phyloP scores from a whole-genome alignment of 2,113 vertebrate genomes.

The Gymnarchus niloticus region DNA sequence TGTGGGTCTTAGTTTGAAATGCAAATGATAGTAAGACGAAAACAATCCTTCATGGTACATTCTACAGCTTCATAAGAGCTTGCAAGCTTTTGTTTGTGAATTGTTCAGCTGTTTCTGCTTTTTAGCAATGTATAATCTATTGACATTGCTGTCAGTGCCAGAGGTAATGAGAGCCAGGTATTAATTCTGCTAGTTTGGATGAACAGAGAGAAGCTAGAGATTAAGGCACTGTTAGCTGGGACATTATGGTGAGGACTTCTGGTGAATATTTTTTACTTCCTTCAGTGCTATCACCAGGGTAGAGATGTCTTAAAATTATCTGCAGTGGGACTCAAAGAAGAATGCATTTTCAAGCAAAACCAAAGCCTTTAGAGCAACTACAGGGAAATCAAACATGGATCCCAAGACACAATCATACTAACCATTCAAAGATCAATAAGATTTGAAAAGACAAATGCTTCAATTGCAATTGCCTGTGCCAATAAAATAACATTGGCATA shows the following conservation, averaged over 20 bases:
- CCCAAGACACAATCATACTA: not conserved
- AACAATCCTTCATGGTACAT: too few relatives aligned
- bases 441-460: not conserved
- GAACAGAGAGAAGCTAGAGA: constrained; percentile 35
- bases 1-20: not conserved
- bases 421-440: not conserved
- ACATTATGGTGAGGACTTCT: constrained; percentile 41
- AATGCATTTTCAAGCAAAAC: not conserved
- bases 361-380: not conserved
- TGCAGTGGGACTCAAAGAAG: not conserved
- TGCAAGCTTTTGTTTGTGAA: constrained; percentile 27
- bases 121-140: constrained; percentile 45
- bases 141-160: constrained; percentile 56
- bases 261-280: constrained; percentile 19
- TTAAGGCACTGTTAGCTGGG: constrained; percentile 46
- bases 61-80: constrained; percentile 14
- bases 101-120: constrained; percentile 5
- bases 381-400: not conserved
- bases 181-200: constrained; percentile 50
- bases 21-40: not conserved
- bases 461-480: too few relatives aligned
- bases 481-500: not conserved
- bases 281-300: not conserved
- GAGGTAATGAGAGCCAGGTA: constrained; percentile 52
- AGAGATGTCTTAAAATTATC: not conserved